Conservation (phyloP, 2,113 vertebrate species). For the Danio rerio region DNA sequence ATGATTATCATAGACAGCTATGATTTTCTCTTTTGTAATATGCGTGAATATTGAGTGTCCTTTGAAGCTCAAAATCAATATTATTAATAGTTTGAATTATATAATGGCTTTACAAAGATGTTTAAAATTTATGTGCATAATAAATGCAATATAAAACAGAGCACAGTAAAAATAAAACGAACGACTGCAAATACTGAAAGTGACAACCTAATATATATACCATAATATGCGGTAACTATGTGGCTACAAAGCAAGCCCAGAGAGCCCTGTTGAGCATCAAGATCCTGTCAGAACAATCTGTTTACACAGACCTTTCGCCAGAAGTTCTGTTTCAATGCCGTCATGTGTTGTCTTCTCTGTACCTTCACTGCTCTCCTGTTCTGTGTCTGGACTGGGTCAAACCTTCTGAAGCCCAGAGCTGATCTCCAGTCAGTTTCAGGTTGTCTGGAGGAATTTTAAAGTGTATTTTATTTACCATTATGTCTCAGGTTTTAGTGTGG, state of each 20-base stretch:
- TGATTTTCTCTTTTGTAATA: too few species aligned
- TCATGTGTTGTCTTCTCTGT: conserved; percentile 54
- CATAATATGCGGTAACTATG: conserved; percentile 23
- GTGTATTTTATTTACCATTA: not conserved
- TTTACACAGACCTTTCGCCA: conserved; percentile 55
- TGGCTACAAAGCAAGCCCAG: not conserved
- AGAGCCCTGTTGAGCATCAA: conserved; percentile 54
- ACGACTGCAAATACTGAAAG: not conserved
- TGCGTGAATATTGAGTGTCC: too few species aligned
- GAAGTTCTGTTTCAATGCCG: conserved; percentile 60
- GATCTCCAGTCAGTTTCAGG: not conserved
- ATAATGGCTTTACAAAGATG: not conserved
- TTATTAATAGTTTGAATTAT: too few species aligned
- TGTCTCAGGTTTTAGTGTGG: conserved; percentile 26
- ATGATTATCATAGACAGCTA: too few species aligned
- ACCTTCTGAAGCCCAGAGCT: conserved; percentile 25
- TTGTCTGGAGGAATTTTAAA: not conserved
- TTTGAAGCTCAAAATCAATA: too few species aligned
- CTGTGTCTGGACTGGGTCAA: conserved; percentile 51
- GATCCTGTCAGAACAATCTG: conserved; percentile 52
- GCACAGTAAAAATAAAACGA: not conserved
- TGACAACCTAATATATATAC: conserved; percentile 2
- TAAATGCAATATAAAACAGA: not conserved
- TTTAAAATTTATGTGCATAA: not conserved
- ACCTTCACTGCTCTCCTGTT: conserved; percentile 46